Evolutionary conservation across 2,113 vertebrate genomes (phyloP).

Genomic region (Pteropus alecto): DNA sequence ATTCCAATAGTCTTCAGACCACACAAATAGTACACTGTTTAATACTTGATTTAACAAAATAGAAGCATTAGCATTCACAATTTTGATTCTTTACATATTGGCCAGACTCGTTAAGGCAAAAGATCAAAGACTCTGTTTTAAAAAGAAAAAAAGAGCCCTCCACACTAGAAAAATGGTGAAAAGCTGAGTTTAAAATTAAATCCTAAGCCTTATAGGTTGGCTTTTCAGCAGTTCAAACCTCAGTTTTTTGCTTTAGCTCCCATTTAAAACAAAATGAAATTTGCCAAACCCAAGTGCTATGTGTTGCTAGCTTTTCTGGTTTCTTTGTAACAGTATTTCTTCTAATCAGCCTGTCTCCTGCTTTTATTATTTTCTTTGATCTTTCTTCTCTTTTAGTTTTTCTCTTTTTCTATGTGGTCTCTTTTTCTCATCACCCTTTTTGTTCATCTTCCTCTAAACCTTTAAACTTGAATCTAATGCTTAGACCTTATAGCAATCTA

Average conservation of each 20-base stretch:
- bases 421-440: not conserved
- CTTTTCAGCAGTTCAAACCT: slow-evolving; percentile 23
- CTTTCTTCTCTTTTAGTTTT: not conserved
- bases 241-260: not conserved
- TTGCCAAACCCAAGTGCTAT: not conserved
- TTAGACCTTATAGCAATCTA: not conserved
- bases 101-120: slow-evolving; percentile 30
- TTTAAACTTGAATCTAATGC: not conserved
- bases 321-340: not conserved
- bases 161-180: slow-evolving; percentile 16
- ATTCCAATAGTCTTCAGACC: slow-evolving; percentile 33
- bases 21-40: slow-evolving; percentile 57
- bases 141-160: not conserved
- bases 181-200: slow-evolving; percentile 54
- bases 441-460: not conserved
- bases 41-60: slow-evolving; percentile 60
- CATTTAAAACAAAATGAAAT: slow-evolving; percentile 42
- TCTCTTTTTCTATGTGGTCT: not conserved
- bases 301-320: not conserved
- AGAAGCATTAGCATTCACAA: slow-evolving; percentile 16
- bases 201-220: not conserved
- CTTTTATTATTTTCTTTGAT: slow-evolving; percentile 30
- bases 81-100: slow-evolving; percentile 54
- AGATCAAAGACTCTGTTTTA: slow-evolving; percentile 46
- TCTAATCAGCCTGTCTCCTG: not conserved